Percentiles rank a stretch among this genome's conserved stretches.
These are phyloP conservation scores for Ceriagrion tenellum DNA, from an alignment of 2,888 invertebrate genomes.

Conservation along the genomic window DNA sequence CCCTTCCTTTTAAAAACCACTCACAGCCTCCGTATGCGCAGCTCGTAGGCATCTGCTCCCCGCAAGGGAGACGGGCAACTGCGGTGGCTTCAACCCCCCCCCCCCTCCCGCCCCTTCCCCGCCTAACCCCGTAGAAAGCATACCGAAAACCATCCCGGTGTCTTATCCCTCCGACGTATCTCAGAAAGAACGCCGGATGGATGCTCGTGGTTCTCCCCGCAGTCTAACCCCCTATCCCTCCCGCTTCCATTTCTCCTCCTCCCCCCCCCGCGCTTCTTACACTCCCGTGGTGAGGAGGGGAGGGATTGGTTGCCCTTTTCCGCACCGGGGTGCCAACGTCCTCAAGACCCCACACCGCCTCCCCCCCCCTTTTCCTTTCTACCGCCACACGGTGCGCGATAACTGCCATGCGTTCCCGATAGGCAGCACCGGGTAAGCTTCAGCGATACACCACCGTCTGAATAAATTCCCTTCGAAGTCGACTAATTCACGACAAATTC, in stretches of 20 bases:
- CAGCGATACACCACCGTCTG: too few relatives aligned
- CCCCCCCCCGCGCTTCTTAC: neutral
- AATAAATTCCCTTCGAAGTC: too few relatives aligned
- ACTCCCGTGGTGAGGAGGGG: neutral
- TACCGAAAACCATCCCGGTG: neutral
- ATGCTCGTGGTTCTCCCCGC: neutral
- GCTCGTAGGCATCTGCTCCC: constrained; percentile 6
- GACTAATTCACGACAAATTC: too few relatives aligned
- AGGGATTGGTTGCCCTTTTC: neutral
- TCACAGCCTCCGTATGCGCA: neutral
- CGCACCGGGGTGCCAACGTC: neutral
- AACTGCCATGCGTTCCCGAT: neutral
- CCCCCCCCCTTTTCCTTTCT: neutral
- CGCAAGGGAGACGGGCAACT: neutral
- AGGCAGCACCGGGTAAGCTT: neutral
- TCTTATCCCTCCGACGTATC: neutral
- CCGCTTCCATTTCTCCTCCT: neutral
- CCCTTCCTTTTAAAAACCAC: too few relatives aligned
- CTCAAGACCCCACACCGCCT: neutral
- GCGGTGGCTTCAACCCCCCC: neutral
- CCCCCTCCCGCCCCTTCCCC: too few relatives aligned
- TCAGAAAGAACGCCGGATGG: neutral
- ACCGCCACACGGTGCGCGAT: neutral
- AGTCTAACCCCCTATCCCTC: neutral
- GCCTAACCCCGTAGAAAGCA: too few relatives aligned